Percentiles rank a stretch among this genome's conserved stretches.
Evolutionary conservation across 2,888 invertebrate genomes (phyloP).

Genomic region (Dolichopus griseipennis): DNA sequence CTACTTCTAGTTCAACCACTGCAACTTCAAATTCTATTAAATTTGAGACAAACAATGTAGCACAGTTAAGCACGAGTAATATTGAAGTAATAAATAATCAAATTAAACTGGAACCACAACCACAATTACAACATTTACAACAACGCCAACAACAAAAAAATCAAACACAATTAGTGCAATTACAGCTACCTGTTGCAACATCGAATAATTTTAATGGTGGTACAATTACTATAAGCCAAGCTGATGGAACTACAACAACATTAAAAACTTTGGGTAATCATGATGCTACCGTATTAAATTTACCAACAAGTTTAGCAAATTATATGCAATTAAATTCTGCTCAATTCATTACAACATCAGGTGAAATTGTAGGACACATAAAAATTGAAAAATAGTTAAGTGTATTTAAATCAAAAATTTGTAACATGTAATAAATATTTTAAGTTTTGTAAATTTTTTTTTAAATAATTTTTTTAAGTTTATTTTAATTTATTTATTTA

Average conservation of each 20-base stretch:
- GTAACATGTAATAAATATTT: background rate
- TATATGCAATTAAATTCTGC: constrained; percentile 37
- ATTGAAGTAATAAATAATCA: background rate
- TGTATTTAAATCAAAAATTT: background rate
- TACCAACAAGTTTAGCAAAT: constrained; percentile 36
- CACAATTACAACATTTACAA: constrained; percentile 14
- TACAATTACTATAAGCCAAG: constrained; percentile 39
- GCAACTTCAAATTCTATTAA: constrained; percentile 22
- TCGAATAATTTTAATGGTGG: constrained; percentile 33
- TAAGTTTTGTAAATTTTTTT: background rate
- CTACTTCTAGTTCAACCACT: constrained; percentile 22
- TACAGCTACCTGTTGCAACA: constrained; percentile 31
- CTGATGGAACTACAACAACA: constrained; percentile 25
- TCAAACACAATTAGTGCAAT: constrained; percentile 21
- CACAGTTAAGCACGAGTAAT: background rate
- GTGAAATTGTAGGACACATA: constrained; percentile 34
- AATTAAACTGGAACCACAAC: constrained; percentile 13
- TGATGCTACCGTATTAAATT: constrained; percentile 35
- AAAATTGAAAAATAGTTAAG: constrained; percentile 36
- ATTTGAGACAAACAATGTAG: background rate
- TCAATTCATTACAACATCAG: constrained; percentile 35
- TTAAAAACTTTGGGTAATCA: constrained; percentile 30
- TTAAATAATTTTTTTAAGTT: background rate
- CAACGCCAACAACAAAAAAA: constrained; percentile 27
- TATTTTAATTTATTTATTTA: background rate